Evolutionary conservation across 2,888 invertebrate genomes (phyloP).

Genomic region (Rambutsinella grinnellia): DNA sequence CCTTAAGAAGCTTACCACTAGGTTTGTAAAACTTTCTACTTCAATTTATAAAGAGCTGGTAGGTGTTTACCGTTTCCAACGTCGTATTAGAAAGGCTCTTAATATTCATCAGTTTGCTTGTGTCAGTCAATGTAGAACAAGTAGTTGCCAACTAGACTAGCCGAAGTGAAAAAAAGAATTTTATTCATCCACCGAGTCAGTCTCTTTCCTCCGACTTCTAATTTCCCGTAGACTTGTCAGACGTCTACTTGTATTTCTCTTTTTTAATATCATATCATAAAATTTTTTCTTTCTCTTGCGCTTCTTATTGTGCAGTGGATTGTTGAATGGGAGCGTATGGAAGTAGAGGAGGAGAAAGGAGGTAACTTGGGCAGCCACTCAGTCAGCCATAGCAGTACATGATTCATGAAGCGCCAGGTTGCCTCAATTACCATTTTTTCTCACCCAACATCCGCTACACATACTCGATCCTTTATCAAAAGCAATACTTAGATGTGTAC

Average conservation of each 20-base stretch:
- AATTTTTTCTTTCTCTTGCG: neutral
- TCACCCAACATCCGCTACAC: neutral
- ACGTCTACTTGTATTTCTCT: constrained; percentile 21
- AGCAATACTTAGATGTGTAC: constrained; percentile 31
- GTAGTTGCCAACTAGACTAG: too few species aligned
- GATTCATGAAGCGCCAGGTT: constrained; percentile 37
- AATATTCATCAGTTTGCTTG: too few species aligned
- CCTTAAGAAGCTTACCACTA: too few species aligned
- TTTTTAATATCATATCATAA: constrained; percentile 7
- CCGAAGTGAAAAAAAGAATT: too few species aligned
- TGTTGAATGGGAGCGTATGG: constrained; percentile 43
- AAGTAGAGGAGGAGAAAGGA: constrained; percentile 11
- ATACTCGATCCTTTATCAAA: constrained; percentile 41
- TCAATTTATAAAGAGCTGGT: too few species aligned
- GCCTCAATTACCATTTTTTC: constrained; percentile 45
- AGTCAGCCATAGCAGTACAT: constrained; percentile 23
- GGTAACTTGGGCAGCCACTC: constrained; percentile 7
- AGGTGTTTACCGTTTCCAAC: too few species aligned
- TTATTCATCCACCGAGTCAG: too few species aligned
- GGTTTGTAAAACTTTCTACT: too few species aligned
- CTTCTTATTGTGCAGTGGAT: constrained; percentile 26
- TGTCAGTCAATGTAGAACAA: too few species aligned
- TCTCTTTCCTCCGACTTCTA: constrained; percentile 4
- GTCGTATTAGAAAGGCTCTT: too few species aligned
- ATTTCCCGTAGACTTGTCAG: constrained; percentile 17